Evolutionary conservation across 1,140 invertebrate genomes (phyloP).

Genomic region (Polyergus mexicanus): DNA sequence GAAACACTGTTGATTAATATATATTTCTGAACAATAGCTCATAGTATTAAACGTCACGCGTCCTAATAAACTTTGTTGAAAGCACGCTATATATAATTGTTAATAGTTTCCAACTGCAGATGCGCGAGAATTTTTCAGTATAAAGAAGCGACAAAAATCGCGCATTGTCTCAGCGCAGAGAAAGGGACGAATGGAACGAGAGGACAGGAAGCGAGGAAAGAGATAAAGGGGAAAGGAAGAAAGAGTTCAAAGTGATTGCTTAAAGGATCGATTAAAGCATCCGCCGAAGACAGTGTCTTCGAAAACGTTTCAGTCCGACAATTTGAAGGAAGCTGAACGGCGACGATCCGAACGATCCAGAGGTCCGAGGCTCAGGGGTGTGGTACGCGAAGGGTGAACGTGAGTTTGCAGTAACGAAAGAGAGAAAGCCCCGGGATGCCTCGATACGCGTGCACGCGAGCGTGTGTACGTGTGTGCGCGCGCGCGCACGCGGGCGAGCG

Average conservation of each 20-base stretch:
- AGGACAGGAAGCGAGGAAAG: not conserved
- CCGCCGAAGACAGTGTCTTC: conserved; percentile 52
- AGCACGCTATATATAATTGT: not conserved
- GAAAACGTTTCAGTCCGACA: conserved; percentile 52
- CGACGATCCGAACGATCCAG: conserved; percentile 52
- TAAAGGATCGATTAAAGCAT: conserved; percentile 67
- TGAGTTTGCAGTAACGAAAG: conserved; percentile 71
- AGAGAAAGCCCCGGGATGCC: conserved; percentile 57
- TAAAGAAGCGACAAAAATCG: conserved; percentile 52
- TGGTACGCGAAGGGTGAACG: conserved; percentile 62
- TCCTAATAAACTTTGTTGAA: conserved; percentile 34
- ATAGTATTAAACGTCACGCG: not conserved
- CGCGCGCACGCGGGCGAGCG: conserved; percentile 28
- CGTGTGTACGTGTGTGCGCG: conserved; percentile 15
- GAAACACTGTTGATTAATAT: conserved; percentile 12
- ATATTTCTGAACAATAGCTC: not conserved
- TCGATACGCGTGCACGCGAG: conserved; percentile 49
- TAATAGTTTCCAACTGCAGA: conserved; percentile 14
- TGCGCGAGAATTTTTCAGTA: conserved; percentile 20
- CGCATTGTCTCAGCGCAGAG: conserved; percentile 30
- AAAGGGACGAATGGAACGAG: conserved; percentile 25
- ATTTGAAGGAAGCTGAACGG: conserved; percentile 62
- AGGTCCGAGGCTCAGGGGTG: conserved; percentile 56
- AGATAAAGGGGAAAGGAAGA: conserved; percentile 19
- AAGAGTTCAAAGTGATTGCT: conserved; percentile 59